phyloP scores from a whole-genome alignment of 2,797 vertebrate species.

The Etheostoma nigrum region DNA sequence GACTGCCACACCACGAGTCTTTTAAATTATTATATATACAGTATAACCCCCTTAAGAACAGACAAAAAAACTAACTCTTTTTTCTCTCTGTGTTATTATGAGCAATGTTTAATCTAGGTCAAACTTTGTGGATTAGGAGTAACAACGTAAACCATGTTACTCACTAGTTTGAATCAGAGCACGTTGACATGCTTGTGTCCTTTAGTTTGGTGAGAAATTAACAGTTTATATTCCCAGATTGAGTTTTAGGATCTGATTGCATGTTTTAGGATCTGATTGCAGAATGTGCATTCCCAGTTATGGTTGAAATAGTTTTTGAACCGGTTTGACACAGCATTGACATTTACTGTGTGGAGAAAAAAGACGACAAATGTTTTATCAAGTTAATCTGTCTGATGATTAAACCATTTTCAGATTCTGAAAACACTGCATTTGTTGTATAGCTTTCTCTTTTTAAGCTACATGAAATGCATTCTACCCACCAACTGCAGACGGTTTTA shows the following conservation, averaged over 20 bases:
- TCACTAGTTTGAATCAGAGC: neutral
- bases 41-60: neutral
- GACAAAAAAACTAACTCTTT: neutral
- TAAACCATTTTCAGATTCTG: neutral
- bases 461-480: neutral
- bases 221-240: neutral
- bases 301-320: neutral
- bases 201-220: neutral
- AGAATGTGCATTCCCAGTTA: too few relatives aligned
- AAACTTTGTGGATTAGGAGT: slow-evolving; percentile 13
- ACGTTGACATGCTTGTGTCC: neutral
- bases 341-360: neutral
- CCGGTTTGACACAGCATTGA: neutral
- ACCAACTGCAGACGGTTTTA: neutral
- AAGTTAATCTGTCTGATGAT: neutral
- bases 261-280: neutral
- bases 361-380: neutral
- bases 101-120: slow-evolving; percentile 13
- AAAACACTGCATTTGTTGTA: neutral
- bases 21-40: neutral
- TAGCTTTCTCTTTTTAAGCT: neutral
- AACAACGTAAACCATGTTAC: neutral
- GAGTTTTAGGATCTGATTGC: neutral
- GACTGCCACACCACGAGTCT: neutral
- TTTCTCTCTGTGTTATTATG: neutral